These are phyloP conservation scores for Epinephelus lanceolatus DNA, from an alignment of 2,113 vertebrate species.

Conservation along the genomic window DNA sequence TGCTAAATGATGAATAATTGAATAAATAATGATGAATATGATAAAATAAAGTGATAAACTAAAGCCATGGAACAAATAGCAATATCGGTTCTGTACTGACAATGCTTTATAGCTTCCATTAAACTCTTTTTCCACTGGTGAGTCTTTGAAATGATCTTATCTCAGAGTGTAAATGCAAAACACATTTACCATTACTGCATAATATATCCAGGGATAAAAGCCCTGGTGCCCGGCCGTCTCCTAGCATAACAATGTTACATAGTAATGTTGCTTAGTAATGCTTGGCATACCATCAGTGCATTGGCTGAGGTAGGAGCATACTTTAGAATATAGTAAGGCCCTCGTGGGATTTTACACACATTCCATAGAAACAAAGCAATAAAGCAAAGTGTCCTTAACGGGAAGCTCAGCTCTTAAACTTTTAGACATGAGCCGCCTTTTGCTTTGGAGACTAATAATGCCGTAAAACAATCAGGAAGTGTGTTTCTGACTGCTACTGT, in stretches of 20 bases:
- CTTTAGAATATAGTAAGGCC: slow-evolving; percentile 39
- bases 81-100: neutral
- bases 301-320: slow-evolving; percentile 49
- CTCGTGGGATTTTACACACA: slow-evolving; percentile 51
- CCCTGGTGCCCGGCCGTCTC: slow-evolving; percentile 74
- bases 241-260: slow-evolving; percentile 54
- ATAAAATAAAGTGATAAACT: slow-evolving; percentile 17
- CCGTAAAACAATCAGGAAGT: slow-evolving; percentile 58
- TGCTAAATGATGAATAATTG: neutral
- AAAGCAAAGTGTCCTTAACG: slow-evolving; percentile 27
- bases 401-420: slow-evolving; percentile 50
- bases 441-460: slow-evolving; percentile 38
- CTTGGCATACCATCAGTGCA: slow-evolving; percentile 30
- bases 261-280: slow-evolving; percentile 65
- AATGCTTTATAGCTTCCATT: slow-evolving; percentile 37
- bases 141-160: slow-evolving; percentile 25
- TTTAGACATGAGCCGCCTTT: slow-evolving; percentile 29
- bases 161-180: slow-evolving; percentile 28
- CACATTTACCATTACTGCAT: slow-evolving; percentile 39
- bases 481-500: slow-evolving; percentile 46
- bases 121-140: neutral
- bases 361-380: slow-evolving; percentile 67
- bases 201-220: slow-evolving; percentile 68
- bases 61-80: slow-evolving; percentile 9
- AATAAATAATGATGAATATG: neutral